Conservation (phyloP, 2,888 invertebrate genomes). For the Eucera pruinosa region DNA sequence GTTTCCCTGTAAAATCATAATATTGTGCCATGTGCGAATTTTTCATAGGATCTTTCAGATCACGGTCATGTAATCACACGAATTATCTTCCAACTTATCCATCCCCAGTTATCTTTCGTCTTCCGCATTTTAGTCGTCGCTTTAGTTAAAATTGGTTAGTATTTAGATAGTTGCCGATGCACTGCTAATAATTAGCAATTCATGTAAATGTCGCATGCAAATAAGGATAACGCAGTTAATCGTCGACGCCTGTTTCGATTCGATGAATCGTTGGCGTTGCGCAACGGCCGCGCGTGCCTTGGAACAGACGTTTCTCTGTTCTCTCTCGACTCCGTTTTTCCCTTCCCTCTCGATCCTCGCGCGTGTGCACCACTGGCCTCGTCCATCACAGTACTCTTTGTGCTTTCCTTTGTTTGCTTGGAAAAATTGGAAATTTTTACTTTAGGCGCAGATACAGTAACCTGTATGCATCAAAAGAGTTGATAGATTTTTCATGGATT, state of each 20-base stretch:
- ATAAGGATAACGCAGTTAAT: constrained; percentile 47
- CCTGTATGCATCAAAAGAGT: background rate
- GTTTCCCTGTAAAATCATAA: too few species aligned
- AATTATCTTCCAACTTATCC: too few species aligned
- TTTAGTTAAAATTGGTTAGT: too few species aligned
- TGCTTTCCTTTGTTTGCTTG: background rate
- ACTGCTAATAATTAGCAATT: constrained; percentile 31
- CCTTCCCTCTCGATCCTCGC: too few species aligned
- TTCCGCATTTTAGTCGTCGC: too few species aligned
- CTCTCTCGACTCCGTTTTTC: constrained; percentile 2
- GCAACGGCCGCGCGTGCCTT: constrained; percentile 22
- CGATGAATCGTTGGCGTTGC: constrained; percentile 37
- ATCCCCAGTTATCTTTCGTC: too few species aligned
- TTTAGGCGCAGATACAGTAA: background rate
- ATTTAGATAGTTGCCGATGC: constrained; percentile 16
- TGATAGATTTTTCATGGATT: too few species aligned
- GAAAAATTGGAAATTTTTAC: constrained; percentile 8
- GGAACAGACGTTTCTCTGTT: constrained; percentile 42
- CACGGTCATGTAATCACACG: too few species aligned
- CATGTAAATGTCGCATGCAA: constrained; percentile 46
- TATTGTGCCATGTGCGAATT: too few species aligned
- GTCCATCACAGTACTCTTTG: background rate
- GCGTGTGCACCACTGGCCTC: background rate
- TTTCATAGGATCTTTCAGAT: too few species aligned
- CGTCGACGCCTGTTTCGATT: constrained; percentile 27